phyloP scores from a whole-genome alignment of 35 echinoderm and acorn worm species.

The Apostichopus japonicus region DNA sequence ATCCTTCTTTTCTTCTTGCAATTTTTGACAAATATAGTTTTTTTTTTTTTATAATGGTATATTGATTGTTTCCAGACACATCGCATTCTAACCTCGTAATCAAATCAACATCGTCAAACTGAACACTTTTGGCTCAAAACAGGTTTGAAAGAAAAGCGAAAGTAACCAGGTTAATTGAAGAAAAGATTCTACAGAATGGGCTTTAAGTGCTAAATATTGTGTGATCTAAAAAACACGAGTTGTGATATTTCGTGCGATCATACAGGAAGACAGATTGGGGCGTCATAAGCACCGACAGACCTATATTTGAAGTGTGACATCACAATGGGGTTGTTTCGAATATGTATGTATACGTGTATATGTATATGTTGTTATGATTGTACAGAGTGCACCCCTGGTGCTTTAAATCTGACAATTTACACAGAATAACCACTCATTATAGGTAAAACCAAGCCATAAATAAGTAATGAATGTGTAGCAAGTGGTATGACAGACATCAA shows the following conservation, averaged over 20 bases:
- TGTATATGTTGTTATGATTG: too few species aligned
- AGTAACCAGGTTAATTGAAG: conserved; percentile 32
- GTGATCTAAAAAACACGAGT: background rate
- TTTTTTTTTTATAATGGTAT: background rate
- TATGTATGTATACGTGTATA: too few species aligned
- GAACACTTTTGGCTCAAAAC: background rate
- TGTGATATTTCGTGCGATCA: background rate
- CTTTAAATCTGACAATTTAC: too few species aligned
- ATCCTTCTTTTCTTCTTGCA: background rate
- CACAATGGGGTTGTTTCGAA: background rate
- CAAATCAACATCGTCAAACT: conserved; percentile 1
- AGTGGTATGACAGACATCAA: too few species aligned
- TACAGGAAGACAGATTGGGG: background rate
- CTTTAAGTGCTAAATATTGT: background rate
- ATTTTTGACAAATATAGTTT: background rate
- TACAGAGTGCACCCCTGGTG: too few species aligned
- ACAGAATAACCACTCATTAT: too few species aligned
- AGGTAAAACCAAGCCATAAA: too few species aligned
- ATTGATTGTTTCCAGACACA: conserved; percentile 20
- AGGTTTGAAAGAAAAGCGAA: background rate
- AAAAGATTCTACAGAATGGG: background rate
- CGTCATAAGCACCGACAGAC: background rate
- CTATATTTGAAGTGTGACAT: background rate
- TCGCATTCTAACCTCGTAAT: background rate
- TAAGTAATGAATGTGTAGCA: too few species aligned